Conservation (phyloP, 2,797 vertebrate species). For the Bufotes viridis region DNA sequence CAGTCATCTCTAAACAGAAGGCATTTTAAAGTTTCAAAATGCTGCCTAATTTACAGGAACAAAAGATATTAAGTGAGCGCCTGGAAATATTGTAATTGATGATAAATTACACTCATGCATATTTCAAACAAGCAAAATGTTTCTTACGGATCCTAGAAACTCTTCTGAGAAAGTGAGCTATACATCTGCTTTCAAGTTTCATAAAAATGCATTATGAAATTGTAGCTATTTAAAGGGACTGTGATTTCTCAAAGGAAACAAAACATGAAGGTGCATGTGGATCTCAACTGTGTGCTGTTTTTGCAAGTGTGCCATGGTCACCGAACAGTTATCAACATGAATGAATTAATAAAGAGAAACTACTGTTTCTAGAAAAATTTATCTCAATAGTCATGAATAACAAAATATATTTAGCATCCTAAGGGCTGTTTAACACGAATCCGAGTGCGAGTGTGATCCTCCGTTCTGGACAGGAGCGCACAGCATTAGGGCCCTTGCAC, state of each 20-base stretch:
- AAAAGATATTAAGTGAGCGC: slow-evolving; percentile 22
- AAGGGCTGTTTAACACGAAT: too few species aligned
- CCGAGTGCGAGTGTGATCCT: too few species aligned
- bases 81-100: slow-evolving; percentile 39
- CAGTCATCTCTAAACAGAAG: background rate
- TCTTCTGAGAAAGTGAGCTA: background rate
- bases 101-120: slow-evolving; percentile 44
- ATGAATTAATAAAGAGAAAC: too few species aligned
- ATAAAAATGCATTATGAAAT: background rate
- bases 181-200: background rate
- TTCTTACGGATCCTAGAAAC: slow-evolving; percentile 9
- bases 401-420: too few species aligned
- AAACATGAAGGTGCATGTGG: background rate
- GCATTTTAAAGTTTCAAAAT: slow-evolving; percentile 29
- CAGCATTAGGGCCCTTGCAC: too few species aligned
- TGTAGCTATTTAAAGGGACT: background rate
- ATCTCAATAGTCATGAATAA: too few species aligned
- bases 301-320: background rate
- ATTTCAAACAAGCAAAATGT: slow-evolving; percentile 28
- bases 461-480: too few species aligned
- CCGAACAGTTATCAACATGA: too few species aligned
- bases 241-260: background rate
- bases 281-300: background rate
- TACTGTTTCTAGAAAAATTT: too few species aligned
- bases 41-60: slow-evolving; percentile 31